Conservation (phyloP, 2,113 vertebrate species). For the Periophthalmodon schlosseri region DNA sequence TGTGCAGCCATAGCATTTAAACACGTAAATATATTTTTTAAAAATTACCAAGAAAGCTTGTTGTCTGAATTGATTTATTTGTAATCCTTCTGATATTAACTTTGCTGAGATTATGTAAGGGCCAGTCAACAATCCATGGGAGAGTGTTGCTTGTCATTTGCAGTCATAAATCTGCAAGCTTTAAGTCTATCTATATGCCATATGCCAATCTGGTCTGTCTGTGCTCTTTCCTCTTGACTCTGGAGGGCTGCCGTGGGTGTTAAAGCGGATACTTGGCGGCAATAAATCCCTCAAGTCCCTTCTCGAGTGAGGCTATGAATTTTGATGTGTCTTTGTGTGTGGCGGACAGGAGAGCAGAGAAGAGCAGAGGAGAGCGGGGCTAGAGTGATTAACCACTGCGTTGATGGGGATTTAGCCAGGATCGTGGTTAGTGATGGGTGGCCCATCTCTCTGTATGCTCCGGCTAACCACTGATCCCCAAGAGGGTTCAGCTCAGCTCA, state of each 20-base stretch:
- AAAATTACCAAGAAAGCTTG: not conserved
- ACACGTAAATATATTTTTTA: not conserved
- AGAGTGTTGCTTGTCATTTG: constrained; percentile 18
- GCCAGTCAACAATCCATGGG: constrained; percentile 19
- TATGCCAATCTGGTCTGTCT: constrained; percentile 22
- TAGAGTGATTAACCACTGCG: constrained; percentile 82
- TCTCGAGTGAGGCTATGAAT: constrained; percentile 79
- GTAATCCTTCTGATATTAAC: not conserved
- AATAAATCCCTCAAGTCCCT: constrained; percentile 65
- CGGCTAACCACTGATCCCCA: constrained; percentile 84
- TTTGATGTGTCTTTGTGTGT: constrained; percentile 81
- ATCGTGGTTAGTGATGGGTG: constrained; percentile 83
- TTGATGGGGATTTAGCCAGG: constrained; percentile 83
- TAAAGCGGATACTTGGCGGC: constrained; percentile 65
- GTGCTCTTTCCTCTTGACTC: constrained; percentile 55
- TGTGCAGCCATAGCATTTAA: not conserved
- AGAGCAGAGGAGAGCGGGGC: constrained; percentile 72
- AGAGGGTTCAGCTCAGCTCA: constrained; percentile 89
- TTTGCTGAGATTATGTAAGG: constrained; percentile 8
- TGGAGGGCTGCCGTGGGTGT: constrained; percentile 37
- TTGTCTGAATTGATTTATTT: not conserved
- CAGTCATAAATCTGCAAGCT: constrained; percentile 8
- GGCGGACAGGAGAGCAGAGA: constrained; percentile 62
- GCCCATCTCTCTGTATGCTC: constrained; percentile 82
- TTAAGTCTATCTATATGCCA: constrained; percentile 11